These are phyloP conservation scores for Neocrepidodera transversa DNA, from an alignment of 2,888 invertebrate species.

Conservation along the genomic window DNA sequence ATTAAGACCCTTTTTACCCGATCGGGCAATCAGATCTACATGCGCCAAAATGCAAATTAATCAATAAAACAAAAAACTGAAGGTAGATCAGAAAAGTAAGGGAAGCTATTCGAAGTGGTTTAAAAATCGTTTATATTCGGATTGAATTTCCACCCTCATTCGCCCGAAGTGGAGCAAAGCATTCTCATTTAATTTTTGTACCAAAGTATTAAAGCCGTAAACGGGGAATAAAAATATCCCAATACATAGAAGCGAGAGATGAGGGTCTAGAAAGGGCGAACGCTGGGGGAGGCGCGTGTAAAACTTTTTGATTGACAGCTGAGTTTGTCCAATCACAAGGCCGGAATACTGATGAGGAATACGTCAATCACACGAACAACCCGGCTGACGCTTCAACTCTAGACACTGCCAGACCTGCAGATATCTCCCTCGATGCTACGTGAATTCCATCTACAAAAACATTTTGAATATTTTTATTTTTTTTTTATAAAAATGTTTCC, in stretches of 20 bases:
- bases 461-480: background rate
- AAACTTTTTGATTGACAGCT: conserved; percentile 80
- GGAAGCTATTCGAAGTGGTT: conserved; percentile 53
- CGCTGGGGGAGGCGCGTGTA: conserved; percentile 57
- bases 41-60: conserved; percentile 24
- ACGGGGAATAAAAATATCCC: conserved; percentile 60
- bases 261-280: conserved; percentile 47
- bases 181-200: conserved; percentile 54
- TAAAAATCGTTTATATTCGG: conserved; percentile 61
- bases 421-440: conserved; percentile 29
- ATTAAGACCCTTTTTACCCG: background rate
- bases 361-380: conserved; percentile 71
- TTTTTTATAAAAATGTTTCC: background rate
- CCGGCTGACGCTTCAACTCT: conserved; percentile 33
- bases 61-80: conserved; percentile 24
- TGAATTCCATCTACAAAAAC: conserved; percentile 8
- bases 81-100: conserved; percentile 24
- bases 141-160: conserved; percentile 58
- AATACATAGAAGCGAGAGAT: conserved; percentile 54
- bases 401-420: conserved; percentile 29
- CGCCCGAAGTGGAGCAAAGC: conserved; percentile 38
- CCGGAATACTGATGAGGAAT: conserved; percentile 77
- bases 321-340: conserved; percentile 79
- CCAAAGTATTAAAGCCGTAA: conserved; percentile 57
- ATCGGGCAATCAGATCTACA: background rate